Percentiles rank a stretch among this genome's conserved stretches.
These are phyloP conservation scores for Carettochelys insculpta DNA, from an alignment of 2,113 vertebrate genomes.

Conservation along the genomic window DNA sequence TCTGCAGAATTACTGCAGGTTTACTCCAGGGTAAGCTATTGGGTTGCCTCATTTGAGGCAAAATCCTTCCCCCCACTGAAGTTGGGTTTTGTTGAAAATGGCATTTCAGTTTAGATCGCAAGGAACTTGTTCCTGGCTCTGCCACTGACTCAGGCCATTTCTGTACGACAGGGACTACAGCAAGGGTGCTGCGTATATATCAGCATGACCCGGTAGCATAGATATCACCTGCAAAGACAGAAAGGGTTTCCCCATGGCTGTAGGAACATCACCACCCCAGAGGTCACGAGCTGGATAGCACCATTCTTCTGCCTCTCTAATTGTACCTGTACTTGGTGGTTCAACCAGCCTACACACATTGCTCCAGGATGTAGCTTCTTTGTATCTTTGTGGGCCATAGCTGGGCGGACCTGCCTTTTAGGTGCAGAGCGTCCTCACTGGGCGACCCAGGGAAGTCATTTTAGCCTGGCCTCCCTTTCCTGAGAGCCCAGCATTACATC, in stretches of 20 bases:
- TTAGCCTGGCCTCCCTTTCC: not conserved
- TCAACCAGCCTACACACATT: not conserved
- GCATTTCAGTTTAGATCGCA: not conserved
- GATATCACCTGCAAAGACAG: not conserved
- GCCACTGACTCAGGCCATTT: not conserved
- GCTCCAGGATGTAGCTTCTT: not conserved
- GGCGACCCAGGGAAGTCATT: not conserved
- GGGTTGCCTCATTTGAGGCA: not conserved
- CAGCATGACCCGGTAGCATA: not conserved
- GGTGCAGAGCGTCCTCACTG: too few species aligned
- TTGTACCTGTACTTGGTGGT: not conserved
- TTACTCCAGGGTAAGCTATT: not conserved
- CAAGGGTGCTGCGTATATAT: not conserved
- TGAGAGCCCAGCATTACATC: not conserved
- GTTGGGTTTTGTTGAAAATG: not conserved
- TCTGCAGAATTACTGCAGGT: not conserved
- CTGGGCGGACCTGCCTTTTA: too few species aligned
- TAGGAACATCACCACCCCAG: not conserved
- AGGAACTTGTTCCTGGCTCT: not conserved
- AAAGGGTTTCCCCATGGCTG: not conserved
- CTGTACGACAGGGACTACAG: not conserved
- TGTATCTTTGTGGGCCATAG: not conserved
- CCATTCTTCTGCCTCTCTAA: not conserved
- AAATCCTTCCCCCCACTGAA: not conserved
- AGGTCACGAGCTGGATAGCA: not conserved